A percentile compares a stretch with the other conserved stretches of the same genome.
Conservation (phyloP, 2,888 invertebrate species). For the Glomeris marginata region DNA sequence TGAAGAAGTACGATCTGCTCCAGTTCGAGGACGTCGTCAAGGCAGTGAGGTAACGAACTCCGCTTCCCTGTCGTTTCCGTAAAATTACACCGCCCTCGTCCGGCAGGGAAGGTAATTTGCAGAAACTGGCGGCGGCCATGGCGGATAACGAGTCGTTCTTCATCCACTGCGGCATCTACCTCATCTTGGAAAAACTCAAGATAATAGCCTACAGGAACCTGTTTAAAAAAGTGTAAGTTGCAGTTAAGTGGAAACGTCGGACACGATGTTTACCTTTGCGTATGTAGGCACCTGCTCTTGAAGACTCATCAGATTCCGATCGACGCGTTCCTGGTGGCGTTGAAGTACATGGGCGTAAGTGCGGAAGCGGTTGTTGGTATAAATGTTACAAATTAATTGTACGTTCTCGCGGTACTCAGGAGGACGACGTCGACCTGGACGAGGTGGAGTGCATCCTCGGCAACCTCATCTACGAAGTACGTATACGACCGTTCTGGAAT, state of each 20-base stretch:
- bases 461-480: constrained; percentile 76
- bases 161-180: constrained; percentile 90
- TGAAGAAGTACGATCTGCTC: constrained; percentile 76
- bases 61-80: too few species aligned
- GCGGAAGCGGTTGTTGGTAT: background rate
- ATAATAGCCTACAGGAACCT: constrained; percentile 89
- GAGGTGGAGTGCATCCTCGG: constrained; percentile 94
- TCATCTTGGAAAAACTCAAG: constrained; percentile 91
- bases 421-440: constrained; percentile 70
- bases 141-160: constrained; percentile 79
- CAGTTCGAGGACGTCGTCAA: constrained; percentile 80
- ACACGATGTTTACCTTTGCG: constrained; percentile 7
- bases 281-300: constrained; percentile 31
- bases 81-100: too few species aligned
- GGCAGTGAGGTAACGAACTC: constrained; percentile 49
- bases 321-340: constrained; percentile 60
- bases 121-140: constrained; percentile 66
- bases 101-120: constrained; percentile 59
- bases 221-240: constrained; percentile 71
- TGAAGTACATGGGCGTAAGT: constrained; percentile 43
- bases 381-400: background rate
- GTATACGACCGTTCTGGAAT: background rate
- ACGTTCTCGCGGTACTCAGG: constrained; percentile 39
- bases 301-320: constrained; percentile 71
- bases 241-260: too few species aligned